phyloP scores from a whole-genome alignment of 2,797 vertebrate species.

The Melanogrammus aeglefinus region DNA sequence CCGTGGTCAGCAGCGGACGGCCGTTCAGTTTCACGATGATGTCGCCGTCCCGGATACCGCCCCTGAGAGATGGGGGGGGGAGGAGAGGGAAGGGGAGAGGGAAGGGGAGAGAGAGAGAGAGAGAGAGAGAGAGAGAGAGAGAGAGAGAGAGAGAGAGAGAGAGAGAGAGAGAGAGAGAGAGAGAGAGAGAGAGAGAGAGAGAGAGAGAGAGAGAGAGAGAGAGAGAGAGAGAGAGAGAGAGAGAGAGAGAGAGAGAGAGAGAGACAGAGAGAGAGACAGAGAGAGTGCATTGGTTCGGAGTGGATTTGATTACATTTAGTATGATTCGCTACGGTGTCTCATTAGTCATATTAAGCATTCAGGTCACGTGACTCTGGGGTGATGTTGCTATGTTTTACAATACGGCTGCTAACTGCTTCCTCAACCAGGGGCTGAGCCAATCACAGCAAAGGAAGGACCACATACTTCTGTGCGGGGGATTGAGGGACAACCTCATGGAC shows the following conservation, averaged over 20 bases:
- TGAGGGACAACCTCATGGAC: constrained; percentile 88
- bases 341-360: not conserved
- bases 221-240: not conserved
- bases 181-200: too few relatives aligned
- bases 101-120: not conserved
- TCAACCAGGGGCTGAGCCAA: not conserved
- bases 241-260: not conserved
- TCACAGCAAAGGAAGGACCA: not conserved
- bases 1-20: constrained; percentile 77
- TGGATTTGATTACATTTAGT: not conserved
- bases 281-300: not conserved
- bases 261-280: not conserved
- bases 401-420: not conserved
- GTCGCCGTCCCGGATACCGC: constrained; percentile 88
- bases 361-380: not conserved
- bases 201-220: not conserved
- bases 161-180: not conserved
- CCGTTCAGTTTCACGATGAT: constrained; percentile 93
- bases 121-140: not conserved
- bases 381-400: not conserved
- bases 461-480: constrained; percentile 90
- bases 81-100: not conserved
- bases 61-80: constrained; percentile 56
- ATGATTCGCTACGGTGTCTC: not conserved
- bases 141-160: not conserved